These are phyloP conservation scores for Aproaerema taeniolella DNA, from an alignment of 2,888 invertebrate species.

Conservation along the genomic window DNA sequence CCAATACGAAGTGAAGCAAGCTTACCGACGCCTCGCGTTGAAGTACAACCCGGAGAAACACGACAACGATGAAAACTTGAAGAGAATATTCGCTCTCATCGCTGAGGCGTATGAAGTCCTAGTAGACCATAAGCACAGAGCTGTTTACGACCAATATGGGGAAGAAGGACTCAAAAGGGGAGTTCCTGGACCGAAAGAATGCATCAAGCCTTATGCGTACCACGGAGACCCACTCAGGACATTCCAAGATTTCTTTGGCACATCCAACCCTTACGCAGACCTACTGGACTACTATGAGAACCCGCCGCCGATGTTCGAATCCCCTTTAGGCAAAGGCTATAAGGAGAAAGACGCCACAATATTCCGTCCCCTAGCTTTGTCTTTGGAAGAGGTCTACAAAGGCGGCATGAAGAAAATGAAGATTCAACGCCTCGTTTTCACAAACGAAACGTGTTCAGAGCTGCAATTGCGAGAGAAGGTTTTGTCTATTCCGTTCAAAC, in stretches of 20 bases:
- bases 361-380: constrained; percentile 63
- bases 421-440: constrained; percentile 83
- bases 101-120: constrained; percentile 90
- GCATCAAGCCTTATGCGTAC: constrained; percentile 85
- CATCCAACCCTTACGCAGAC: constrained; percentile 88
- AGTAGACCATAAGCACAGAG: constrained; percentile 80
- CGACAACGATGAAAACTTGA: constrained; percentile 59
- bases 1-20: constrained; percentile 84
- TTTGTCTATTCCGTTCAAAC: constrained; percentile 84
- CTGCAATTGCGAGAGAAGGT: constrained; percentile 84
- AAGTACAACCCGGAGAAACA: constrained; percentile 79
- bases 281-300: constrained; percentile 81
- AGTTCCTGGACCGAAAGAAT: constrained; percentile 81
- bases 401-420: constrained; percentile 91
- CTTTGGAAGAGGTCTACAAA: constrained; percentile 79
- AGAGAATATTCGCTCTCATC: constrained; percentile 78
- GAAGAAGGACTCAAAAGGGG: constrained; percentile 91
- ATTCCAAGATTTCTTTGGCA: constrained; percentile 89
- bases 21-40: constrained; percentile 77
- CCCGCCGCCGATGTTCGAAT: constrained; percentile 79
- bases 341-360: constrained; percentile 78
- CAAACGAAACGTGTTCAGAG: constrained; percentile 78
- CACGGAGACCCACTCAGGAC: constrained; percentile 88
- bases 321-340: constrained; percentile 78
- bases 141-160: constrained; percentile 93